These are phyloP conservation scores for Dyspetes luteomarginatus DNA, from an alignment of 2,888 invertebrate genomes.

Conservation along the genomic window DNA sequence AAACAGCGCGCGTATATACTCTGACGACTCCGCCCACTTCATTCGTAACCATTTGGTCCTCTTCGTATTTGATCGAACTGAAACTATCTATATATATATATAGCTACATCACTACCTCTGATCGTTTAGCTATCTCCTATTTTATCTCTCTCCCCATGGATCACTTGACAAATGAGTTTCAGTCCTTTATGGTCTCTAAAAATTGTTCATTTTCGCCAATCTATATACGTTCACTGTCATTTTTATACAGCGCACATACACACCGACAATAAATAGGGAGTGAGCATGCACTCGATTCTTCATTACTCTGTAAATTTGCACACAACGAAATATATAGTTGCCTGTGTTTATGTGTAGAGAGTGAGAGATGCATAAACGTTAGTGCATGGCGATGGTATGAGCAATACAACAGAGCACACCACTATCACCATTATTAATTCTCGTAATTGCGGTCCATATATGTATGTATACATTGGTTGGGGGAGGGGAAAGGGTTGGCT, in stretches of 20 bases:
- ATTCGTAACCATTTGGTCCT: constrained; percentile 15
- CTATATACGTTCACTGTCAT: neutral
- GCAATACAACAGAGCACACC: constrained; percentile 45
- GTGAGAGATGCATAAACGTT: neutral
- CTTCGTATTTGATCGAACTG: constrained; percentile 13
- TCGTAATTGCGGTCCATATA: constrained; percentile 46
- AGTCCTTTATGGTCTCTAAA: constrained; percentile 3
- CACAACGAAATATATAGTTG: constrained; percentile 19
- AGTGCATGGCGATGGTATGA: constrained; percentile 18
- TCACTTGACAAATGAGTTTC: neutral
- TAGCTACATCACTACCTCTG: too few species aligned
- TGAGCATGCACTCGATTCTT: constrained; percentile 24
- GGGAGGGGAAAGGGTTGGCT: neutral
- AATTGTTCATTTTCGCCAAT: neutral
- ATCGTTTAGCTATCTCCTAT: constrained; percentile 5
- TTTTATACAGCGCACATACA: constrained; percentile 4
- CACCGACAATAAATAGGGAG: neutral
- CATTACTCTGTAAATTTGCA: constrained; percentile 43
- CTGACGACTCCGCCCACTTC: constrained; percentile 11
- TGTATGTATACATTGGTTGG: too few species aligned
- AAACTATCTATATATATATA: neutral
- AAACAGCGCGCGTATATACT: constrained; percentile 3
- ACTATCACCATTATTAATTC: constrained; percentile 63
- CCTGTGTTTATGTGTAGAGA: neutral
- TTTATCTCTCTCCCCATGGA: neutral